Conservation (phyloP, 2,888 invertebrate species). For the Trachelus tabidus region DNA sequence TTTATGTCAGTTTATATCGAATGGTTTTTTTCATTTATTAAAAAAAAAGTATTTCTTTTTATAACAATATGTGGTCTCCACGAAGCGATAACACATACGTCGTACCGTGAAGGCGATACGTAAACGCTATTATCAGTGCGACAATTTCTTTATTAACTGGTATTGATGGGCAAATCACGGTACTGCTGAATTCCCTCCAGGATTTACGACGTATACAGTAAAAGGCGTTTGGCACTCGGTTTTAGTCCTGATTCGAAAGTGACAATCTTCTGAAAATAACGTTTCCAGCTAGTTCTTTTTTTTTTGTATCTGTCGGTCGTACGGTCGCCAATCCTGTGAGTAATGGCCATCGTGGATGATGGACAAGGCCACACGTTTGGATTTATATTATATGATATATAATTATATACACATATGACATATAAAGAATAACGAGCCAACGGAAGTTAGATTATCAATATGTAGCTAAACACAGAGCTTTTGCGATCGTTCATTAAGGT, state of each 20-base stretch:
- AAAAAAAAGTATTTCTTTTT: neutral
- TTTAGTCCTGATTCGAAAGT: neutral
- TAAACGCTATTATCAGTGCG: neutral
- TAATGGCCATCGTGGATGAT: neutral
- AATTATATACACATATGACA: neutral
- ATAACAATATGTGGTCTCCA: neutral
- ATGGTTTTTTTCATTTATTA: conserved; percentile 23
- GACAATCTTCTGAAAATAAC: neutral
- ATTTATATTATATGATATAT: neutral
- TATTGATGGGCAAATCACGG: neutral
- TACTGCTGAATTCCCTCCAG: neutral
- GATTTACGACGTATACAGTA: neutral
- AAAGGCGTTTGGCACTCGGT: neutral
- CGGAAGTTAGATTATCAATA: neutral
- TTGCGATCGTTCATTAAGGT: neutral
- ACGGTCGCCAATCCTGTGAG: neutral
- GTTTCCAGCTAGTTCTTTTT: neutral
- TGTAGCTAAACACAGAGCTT: neutral
- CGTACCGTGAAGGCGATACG: neutral
- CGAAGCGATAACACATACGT: neutral
- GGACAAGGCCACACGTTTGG: neutral
- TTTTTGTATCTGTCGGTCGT: neutral
- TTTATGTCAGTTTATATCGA: conserved; percentile 38
- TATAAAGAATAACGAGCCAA: neutral
- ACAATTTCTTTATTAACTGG: neutral